A percentile compares a stretch with the other conserved stretches of the same genome.
Conservation (phyloP, 2,797 vertebrate genomes). For the Lagodon rhomboides region DNA sequence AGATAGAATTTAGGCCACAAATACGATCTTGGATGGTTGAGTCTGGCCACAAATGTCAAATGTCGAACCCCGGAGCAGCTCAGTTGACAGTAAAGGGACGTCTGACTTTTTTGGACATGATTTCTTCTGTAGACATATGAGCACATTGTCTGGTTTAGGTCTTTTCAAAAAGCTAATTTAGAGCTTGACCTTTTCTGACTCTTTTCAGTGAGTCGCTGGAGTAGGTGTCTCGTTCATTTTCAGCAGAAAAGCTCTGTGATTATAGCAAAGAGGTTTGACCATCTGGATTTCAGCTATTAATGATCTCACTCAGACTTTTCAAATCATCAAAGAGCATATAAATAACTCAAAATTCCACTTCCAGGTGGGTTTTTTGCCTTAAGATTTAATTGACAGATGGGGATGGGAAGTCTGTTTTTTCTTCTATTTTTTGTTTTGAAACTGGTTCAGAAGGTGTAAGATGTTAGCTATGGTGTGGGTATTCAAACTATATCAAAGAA, state of each 20-base stretch:
- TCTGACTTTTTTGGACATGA: constrained; percentile 2
- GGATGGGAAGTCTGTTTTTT: not conserved
- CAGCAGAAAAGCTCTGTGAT: constrained; percentile 30
- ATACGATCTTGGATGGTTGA: constrained; percentile 11
- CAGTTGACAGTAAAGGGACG: not conserved
- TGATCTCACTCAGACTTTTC: constrained; percentile 31
- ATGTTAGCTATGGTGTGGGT: constrained; percentile 37
- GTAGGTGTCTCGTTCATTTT: not conserved
- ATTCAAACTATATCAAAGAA: constrained; percentile 67
- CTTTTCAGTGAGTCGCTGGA: constrained; percentile 28
- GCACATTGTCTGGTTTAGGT: constrained; percentile 42
- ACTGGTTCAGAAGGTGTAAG: constrained; percentile 32
- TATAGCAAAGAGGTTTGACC: not conserved
- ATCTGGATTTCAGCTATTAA: constrained; percentile 31
- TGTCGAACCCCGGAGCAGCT: constrained; percentile 4
- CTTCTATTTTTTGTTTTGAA: not conserved
- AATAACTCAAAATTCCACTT: constrained; percentile 53
- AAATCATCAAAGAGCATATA: constrained; percentile 35
- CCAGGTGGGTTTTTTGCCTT: constrained; percentile 56
- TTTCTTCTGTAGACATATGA: not conserved
- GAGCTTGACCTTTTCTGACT: constrained; percentile 13
- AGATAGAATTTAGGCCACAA: constrained; percentile 27
- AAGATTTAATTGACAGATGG: constrained; percentile 53
- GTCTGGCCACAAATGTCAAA: constrained; percentile 27
- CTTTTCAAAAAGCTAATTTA: constrained; percentile 21